Conservation (phyloP, 2,113 vertebrate genomes). For the Aspidoscelis tigris region DNA sequence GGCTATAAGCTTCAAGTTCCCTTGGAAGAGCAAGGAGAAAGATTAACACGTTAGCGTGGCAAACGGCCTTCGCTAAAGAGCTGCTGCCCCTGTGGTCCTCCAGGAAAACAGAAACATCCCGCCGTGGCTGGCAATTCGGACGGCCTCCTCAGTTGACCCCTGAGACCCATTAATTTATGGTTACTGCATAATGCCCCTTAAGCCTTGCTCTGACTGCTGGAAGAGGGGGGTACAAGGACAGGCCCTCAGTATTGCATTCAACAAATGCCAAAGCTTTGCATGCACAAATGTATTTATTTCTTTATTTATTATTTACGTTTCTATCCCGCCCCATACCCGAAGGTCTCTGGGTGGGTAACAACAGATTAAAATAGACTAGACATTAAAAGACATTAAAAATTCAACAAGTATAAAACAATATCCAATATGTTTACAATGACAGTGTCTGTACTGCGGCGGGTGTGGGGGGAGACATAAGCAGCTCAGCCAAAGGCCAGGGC, state of each 20-base stretch:
- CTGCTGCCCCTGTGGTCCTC: not conserved
- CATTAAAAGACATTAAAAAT: no score
- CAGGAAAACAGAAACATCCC: not conserved
- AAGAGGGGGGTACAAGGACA: not conserved
- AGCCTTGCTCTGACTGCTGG: no score
- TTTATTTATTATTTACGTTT: no score
- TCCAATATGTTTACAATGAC: no score
- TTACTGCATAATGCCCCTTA: not conserved
- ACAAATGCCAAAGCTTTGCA: not conserved
- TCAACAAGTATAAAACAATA: no score
- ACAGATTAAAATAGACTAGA: no score
- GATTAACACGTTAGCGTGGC: slow-evolving; percentile 8
- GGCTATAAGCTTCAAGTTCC: not conserved
- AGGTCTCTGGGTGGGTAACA: no score
- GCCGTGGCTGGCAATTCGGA: not conserved
- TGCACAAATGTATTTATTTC: no score
- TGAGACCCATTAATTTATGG: not conserved
- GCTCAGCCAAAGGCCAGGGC: no score
- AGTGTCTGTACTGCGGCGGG: no score
- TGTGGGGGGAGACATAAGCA: no score
- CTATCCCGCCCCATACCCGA: no score
- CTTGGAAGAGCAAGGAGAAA: not conserved
- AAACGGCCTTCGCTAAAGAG: slow-evolving; percentile 20
- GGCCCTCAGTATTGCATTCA: not conserved
- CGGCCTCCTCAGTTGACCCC: not conserved